Base-by-base conservation (phyloP, 2,797 vertebrate species). In the Monodelphis domestica region DNA sequence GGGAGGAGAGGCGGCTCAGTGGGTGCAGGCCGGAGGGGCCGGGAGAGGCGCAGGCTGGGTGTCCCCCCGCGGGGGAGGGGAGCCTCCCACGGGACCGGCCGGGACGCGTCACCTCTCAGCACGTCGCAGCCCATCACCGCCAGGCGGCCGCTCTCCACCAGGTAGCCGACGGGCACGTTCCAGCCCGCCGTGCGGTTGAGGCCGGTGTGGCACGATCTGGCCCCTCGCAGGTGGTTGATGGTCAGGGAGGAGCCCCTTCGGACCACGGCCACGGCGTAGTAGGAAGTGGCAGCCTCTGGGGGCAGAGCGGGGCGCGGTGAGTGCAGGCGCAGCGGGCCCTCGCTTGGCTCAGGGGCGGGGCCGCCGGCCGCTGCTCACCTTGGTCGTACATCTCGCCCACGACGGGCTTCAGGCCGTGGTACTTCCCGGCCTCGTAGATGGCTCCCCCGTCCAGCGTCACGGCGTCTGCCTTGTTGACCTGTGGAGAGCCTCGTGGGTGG, bases 241-340 rank as follows among this genome's bases (percentile, higher is more conserved):
- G 98, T 99, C 95, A 99, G 98, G 30, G 1, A 98, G 45, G 98
- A 96, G 92, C 98, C 98, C 93, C 97, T 99, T 95, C 97, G 99
- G 54, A 99, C 99, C 90, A 99, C 99, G 1, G 98, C 99, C 92
- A 99, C 99, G 0, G 99, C 99, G 0, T 99, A 99, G 97, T 99
- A 99, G 90, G 98, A 98, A 52, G 97, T 98, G 15, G 99, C 98
- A 38, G 97, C 70, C 54, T 98, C 98, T 99, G 95, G 78, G 63
- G 94, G 56, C 59, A 96, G 78, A 92, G 45, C 5, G 9, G 78
- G 45, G 87, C n/a, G 54, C n/a, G n/a, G n/a, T n/a, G n/a, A n/a
- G n/a, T n/a, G n/a, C n/a, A n/a, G n/a, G n/a, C n/a, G n/a, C n/a
- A n/a, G n/a, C n/a, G n/a, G n/a, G n/a, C 54, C 21, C 54, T 54